A percentile compares a stretch with the other conserved stretches of the same genome.
Evolutionary conservation across 1,140 invertebrate species (phyloP).

Genomic region (Drosophila busckii): DNA sequence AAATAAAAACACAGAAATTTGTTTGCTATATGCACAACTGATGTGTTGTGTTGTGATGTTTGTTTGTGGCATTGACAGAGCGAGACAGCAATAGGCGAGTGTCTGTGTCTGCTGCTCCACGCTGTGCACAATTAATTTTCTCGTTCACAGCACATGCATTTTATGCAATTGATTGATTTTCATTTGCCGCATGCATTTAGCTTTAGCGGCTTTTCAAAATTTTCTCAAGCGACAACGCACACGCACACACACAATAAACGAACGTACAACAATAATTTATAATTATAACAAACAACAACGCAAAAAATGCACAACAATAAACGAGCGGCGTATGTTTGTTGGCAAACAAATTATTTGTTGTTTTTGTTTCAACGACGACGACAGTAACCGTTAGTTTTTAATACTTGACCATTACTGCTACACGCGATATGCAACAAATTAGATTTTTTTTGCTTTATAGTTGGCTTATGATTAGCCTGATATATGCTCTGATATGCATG

Average conservation of each 20-base stretch:
- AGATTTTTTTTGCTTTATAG: too few relatives aligned
- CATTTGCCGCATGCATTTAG: conserved; percentile 34
- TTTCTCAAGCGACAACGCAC: conserved; percentile 1
- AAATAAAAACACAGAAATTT: neutral
- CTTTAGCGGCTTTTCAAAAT: neutral
- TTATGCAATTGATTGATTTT: conserved; percentile 65
- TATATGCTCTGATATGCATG: conserved; percentile 24
- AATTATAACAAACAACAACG: conserved; percentile 5
- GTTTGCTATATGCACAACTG: conserved; percentile 25
- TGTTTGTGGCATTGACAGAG: too few relatives aligned
- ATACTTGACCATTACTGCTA: conserved; percentile 23
- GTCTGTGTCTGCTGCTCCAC: conserved; percentile 31
- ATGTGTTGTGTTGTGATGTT: too few relatives aligned
- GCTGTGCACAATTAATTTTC: conserved; percentile 62
- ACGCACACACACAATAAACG: conserved; percentile 1
- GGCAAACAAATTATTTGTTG: too few relatives aligned
- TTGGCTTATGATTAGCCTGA: too few relatives aligned
- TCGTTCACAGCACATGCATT: conserved; percentile 60
- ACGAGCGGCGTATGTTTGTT: too few relatives aligned
- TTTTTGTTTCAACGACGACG: conserved; percentile 5
- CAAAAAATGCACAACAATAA: neutral
- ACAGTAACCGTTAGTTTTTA: conserved; percentile 23
- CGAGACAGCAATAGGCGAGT: neutral
- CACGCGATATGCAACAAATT: conserved; percentile 41
- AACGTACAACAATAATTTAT: neutral